Evolutionary conservation across 2,888 invertebrate species (phyloP).

Genomic region (Endotricha flammealis): DNA sequence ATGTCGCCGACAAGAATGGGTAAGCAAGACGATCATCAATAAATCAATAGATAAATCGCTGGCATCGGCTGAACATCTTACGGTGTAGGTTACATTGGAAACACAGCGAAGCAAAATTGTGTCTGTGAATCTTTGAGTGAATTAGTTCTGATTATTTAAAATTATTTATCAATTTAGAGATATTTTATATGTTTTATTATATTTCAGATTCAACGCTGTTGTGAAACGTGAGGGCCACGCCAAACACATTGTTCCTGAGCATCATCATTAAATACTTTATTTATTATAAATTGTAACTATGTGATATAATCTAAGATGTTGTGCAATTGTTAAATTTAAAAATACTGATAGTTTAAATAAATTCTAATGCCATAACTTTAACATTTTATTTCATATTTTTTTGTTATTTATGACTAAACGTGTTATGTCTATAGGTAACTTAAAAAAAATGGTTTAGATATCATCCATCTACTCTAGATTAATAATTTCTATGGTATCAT

Average conservation of each 20-base stretch:
- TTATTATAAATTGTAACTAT: neutral
- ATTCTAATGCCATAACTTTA: neutral
- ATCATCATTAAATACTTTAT: constrained; percentile 2
- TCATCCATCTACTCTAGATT: too few relatives aligned
- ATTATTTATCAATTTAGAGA: neutral
- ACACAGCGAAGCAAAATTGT: too few relatives aligned
- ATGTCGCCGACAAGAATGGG: constrained; percentile 20
- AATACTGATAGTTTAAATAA: neutral
- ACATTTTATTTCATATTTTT: neutral
- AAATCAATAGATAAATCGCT: too few relatives aligned
- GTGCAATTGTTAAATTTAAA: constrained; percentile 6
- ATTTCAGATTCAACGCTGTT: constrained; percentile 28
- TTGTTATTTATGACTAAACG: too few relatives aligned
- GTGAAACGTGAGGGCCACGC: constrained; percentile 29
- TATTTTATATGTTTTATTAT: constrained; percentile 16
- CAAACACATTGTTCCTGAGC: constrained; percentile 22
- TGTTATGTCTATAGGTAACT: too few relatives aligned
- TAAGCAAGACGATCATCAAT: too few relatives aligned
- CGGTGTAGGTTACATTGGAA: too few relatives aligned
- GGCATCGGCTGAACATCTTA: too few relatives aligned
- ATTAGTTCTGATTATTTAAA: too few relatives aligned
- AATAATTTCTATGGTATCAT: too few relatives aligned
- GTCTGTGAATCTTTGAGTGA: too few relatives aligned
- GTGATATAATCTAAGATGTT: constrained; percentile 6
- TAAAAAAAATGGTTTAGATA: too few relatives aligned